Evolutionary conservation across 2,797 vertebrate genomes (phyloP).

Genomic region (Erpetoichthys calabaricus): DNA sequence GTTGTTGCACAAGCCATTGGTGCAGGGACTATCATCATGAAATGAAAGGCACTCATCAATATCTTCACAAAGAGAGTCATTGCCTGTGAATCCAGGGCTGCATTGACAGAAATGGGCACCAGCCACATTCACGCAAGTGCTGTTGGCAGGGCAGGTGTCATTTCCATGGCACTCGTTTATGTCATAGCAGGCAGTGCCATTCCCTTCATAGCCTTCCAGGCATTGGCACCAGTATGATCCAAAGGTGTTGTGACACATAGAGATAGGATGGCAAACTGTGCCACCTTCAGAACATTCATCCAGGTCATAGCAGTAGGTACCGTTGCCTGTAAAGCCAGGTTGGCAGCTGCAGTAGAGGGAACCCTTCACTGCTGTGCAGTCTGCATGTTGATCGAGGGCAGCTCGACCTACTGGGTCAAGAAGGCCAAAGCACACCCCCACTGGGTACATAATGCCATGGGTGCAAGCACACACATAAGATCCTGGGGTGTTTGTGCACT

Average conservation of each 20-base stretch:
- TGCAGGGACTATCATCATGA: constrained; percentile 27
- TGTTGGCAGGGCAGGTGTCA: constrained; percentile 41
- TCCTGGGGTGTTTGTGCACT: constrained; percentile 48
- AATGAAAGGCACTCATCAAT: constrained; percentile 44
- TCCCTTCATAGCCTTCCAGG: constrained; percentile 44
- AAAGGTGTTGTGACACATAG: constrained; percentile 44
- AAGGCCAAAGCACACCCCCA: constrained; percentile 46
- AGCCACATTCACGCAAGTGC: constrained; percentile 45
- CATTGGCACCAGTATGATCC: constrained; percentile 52
- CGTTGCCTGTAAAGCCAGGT: constrained; percentile 49
- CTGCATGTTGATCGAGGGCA: constrained; percentile 32
- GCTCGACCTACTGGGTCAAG: constrained; percentile 17
- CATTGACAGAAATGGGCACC: constrained; percentile 49
- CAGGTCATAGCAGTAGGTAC: constrained; percentile 47
- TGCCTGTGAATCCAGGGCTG: constrained; percentile 40
- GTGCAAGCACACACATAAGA: constrained; percentile 49
- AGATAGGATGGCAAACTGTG: constrained; percentile 39
- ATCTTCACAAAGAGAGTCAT: constrained; percentile 47
- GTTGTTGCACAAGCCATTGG: constrained; percentile 51
- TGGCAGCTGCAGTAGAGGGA: constrained; percentile 54
- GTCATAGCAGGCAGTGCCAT: constrained; percentile 41
- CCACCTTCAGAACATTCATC: constrained; percentile 45
- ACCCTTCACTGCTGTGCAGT: constrained; percentile 35
- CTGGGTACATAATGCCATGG: constrained; percentile 31
- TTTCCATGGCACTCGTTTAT: constrained; percentile 48